A percentile compares a stretch with the other conserved stretches of the same genome.
phyloP scores from a whole-genome alignment of 2,113 vertebrate species.

The Ailurus styani region DNA sequence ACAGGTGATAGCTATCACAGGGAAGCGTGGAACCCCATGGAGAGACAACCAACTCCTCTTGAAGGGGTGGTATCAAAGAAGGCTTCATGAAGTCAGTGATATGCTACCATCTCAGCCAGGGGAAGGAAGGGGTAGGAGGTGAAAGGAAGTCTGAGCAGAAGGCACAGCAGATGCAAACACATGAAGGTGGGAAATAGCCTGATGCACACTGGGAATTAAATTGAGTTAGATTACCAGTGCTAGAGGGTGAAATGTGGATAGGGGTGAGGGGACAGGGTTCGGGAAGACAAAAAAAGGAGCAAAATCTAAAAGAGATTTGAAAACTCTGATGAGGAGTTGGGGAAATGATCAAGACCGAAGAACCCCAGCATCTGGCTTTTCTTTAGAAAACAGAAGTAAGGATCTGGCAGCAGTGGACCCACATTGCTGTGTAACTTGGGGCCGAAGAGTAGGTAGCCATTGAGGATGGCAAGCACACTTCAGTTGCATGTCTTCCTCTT shows the following conservation, averaged over 20 bases:
- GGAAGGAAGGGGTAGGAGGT: neutral
- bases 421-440: neutral
- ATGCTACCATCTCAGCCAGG: neutral
- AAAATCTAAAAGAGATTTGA: neutral
- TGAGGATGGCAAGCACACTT: neutral
- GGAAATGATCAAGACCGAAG: neutral
- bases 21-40: neutral
- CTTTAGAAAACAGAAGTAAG: neutral
- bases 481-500: neutral
- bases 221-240: neutral
- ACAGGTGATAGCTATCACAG: accelerated
- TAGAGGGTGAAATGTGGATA: neutral
- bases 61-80: neutral
- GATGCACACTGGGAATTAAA: neutral
- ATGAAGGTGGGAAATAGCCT: neutral
- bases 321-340: neutral
- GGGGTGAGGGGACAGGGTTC: neutral
- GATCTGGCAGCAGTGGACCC: neutral
- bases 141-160: neutral
- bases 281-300: neutral
- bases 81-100: neutral
- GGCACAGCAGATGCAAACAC: neutral
- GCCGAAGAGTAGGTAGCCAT: neutral
- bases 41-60: neutral
- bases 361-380: neutral